Percentiles rank a stretch among this genome's conserved stretches.
Evolutionary conservation across 2,888 invertebrate species (phyloP).

Genomic region (Glyphotaelius pellucidus): DNA sequence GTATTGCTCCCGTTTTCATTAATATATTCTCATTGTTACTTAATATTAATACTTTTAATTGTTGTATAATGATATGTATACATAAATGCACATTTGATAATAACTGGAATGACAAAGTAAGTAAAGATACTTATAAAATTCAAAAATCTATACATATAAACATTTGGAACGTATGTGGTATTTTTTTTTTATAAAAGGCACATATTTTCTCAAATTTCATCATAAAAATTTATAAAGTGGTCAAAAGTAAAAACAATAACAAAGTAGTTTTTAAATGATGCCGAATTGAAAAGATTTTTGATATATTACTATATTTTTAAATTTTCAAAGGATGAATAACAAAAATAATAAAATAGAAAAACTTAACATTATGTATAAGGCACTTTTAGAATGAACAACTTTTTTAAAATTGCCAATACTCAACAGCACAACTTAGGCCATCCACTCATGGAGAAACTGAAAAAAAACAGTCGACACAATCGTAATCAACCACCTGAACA

Average conservation of each 20-base stretch:
- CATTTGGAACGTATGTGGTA: neutral
- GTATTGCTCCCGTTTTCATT: neutral
- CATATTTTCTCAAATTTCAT: neutral
- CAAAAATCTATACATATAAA: neutral
- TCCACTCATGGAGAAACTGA: no score
- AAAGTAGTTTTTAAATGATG: no score
- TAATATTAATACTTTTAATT: neutral
- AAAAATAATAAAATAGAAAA: neutral
- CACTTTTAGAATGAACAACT: neutral
- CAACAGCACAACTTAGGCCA: neutral
- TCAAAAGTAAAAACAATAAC: no score
- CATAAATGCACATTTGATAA: neutral
- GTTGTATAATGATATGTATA: neutral
- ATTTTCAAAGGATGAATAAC: neutral
- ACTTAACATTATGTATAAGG: neutral
- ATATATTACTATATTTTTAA: neutral
- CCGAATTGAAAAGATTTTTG: neutral
- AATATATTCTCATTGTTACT: no score
- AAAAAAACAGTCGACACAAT: no score
- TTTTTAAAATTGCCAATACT: neutral
- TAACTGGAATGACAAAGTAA: neutral
- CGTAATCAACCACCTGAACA: no score
- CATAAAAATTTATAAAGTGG: neutral
- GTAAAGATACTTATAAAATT: neutral
- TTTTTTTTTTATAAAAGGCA: neutral